Evolutionary conservation across 2,797 vertebrate genomes (phyloP), one percentile per base, ranked within the genome.

Genomic region (Pseudopleuronectes americanus): DNA sequence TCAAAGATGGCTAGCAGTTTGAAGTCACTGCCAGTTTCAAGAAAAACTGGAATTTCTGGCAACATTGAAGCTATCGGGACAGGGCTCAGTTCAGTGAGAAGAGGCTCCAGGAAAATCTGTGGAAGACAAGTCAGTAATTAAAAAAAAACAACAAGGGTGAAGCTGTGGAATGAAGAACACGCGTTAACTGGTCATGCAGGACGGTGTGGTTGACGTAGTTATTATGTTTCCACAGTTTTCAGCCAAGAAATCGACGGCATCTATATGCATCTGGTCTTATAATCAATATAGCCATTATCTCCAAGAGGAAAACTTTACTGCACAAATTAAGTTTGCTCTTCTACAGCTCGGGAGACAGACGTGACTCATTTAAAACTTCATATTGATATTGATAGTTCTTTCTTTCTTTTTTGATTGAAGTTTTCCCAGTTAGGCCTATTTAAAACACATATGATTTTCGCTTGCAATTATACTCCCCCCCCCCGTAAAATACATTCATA

Each of bases 1-100:
- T 86, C 51, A 19, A 94, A 12, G 1, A 94, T 26, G 0, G 84
- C 91, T 70, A 92, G 26, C 89, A 95, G 92, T 64, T 51, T 86
- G 28, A 21, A 0, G 0, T 14, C 6, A 4, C 12, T 33, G 9
- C 1, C 16, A 0, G 14, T 56, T 31, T 62, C 62, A 8, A 2
- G 19, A n/a, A 2, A 48, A 0, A 1, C 4, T 13, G 31, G n/a
- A 1, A 6, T 41, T 4, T 26, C 28, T 0, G 22, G 19, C 33
- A 12, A 28, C 66, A 68, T 81, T 47, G 23, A 3, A 43, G 24
- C 26, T 12, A 2, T 4, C 6, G 57, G 4, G 22, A 1, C 60
- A 10, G 16, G 3, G 17, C 22, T n/a, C 17, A 12, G 51, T 4
- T 41, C 38, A 4, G 43, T 19, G 2, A 33, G 7, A 31, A 12